These are phyloP conservation scores for Syrmaticus mikado DNA, from an alignment of 2,113 vertebrate genomes.

Conservation along the genomic window DNA sequence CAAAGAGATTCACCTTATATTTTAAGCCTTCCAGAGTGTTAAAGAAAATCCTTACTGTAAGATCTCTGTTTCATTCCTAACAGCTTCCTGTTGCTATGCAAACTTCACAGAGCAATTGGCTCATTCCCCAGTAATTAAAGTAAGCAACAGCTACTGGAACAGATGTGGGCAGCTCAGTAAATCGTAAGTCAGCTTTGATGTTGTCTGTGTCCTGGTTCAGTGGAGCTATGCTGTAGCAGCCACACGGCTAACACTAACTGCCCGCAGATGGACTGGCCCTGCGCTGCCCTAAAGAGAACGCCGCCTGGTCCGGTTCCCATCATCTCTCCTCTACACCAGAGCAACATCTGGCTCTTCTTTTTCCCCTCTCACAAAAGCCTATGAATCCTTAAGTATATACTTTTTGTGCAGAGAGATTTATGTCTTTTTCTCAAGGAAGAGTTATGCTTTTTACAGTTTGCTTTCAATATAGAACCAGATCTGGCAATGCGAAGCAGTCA, in stretches of 20 bases:
- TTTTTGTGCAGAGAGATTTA: background rate
- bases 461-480: background rate
- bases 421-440: background rate
- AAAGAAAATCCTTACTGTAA: conserved; percentile 5
- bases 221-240: background rate
- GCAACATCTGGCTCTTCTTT: background rate
- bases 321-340: background rate
- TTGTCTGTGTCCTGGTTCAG: conserved; percentile 5
- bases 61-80: conserved; percentile 44
- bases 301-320: background rate
- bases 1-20: background rate
- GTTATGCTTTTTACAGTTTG: background rate
- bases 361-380: background rate
- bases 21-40: background rate
- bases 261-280: background rate
- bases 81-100: conserved; percentile 77
- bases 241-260: background rate
- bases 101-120: conserved; percentile 73
- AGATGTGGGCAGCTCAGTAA: conserved; percentile 77
- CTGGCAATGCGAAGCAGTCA: background rate
- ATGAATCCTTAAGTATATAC: background rate
- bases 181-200: conserved; percentile 70
- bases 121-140: conserved; percentile 67
- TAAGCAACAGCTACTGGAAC: conserved; percentile 77
- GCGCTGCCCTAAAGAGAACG: background rate